phyloP scores from a whole-genome alignment of 1,140 invertebrate species.

The Leguminivora glycinivorella region DNA sequence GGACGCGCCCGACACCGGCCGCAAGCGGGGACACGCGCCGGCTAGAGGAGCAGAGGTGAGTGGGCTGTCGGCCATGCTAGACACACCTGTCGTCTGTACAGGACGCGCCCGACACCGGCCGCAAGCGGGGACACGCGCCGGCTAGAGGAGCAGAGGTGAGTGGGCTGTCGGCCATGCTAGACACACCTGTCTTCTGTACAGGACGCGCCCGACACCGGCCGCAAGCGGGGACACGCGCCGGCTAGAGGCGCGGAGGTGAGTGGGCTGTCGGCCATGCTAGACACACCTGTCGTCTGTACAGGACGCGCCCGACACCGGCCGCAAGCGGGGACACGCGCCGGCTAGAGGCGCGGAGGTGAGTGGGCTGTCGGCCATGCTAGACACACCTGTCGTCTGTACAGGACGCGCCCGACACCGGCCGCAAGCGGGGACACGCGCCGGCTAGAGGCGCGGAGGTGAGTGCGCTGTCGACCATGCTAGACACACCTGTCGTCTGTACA shows the following conservation, averaged over 20 bases:
- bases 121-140: no score
- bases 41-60: constrained; percentile 28
- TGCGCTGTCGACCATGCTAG: no score
- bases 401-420: constrained; percentile 31
- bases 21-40: constrained; percentile 53
- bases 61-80: not conserved
- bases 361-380: constrained; percentile 34
- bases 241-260: constrained; percentile 31
- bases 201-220: constrained; percentile 31
- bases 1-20: constrained; percentile 31
- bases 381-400: constrained; percentile 46
- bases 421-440: constrained; percentile 54
- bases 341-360: no score
- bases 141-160: no score
- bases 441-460: constrained; percentile 31
- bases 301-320: constrained; percentile 36
- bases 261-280: no score
- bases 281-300: constrained; percentile 37
- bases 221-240: constrained; percentile 54
- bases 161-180: constrained; percentile 34
- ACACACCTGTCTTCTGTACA: constrained; percentile 46
- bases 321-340: no score
- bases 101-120: constrained; percentile 1
- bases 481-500: no score
- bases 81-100: not conserved